Base-by-base conservation (phyloP, 2,888 invertebrate species). In the Globia sparganii region DNA sequence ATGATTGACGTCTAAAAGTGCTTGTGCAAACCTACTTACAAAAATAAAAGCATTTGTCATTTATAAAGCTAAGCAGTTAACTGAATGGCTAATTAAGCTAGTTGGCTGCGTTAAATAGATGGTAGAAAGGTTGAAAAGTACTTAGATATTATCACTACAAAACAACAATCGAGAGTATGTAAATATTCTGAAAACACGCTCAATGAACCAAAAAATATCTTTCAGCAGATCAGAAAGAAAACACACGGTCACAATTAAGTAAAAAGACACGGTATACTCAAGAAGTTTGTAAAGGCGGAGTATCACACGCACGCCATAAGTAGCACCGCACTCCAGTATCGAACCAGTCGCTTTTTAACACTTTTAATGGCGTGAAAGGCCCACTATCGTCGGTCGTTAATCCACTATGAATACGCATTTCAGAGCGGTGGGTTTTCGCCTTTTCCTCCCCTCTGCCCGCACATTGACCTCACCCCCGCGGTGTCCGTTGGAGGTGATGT, bases 361-460 rank as follows among this genome's bases (percentile, higher is more conserved):
- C 90, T 93, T 93, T 93, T 93, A 94, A 94, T 94, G 93, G 93
- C 83, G 92, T 91, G 92, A 92, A 91, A 93, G 91, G 90, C 88
- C 90, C 92, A 92, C 93, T 94, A 93, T 92, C 92, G 92, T 80
- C 73, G 89, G 89, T 90, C 93, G 93, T 94, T 94, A 94, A 93
- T 93, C 92, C 92, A 90, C 89, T 88, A 90, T 92, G 91, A 92
- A 92, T 91, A 89, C 89, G 90, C 77, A 87, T 90, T 89, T 88
- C 87, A 83, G 86, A 76, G 80, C 77, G 77, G 77, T 77, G 81
- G 85, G 69, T 85, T 79, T 75, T 79, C 71, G 62, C 72, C 77
- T 61, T 58, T 37, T 66, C 56, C 59, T 67, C 75, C 8, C 13
- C 31, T 15, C 15, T 3, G 28, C 43, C 8, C 66, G 0, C 31